Percentiles rank a stretch among this genome's conserved stretches.
phyloP scores from a whole-genome alignment of 2,797 vertebrate species.

The Lutjanus campechanus region DNA sequence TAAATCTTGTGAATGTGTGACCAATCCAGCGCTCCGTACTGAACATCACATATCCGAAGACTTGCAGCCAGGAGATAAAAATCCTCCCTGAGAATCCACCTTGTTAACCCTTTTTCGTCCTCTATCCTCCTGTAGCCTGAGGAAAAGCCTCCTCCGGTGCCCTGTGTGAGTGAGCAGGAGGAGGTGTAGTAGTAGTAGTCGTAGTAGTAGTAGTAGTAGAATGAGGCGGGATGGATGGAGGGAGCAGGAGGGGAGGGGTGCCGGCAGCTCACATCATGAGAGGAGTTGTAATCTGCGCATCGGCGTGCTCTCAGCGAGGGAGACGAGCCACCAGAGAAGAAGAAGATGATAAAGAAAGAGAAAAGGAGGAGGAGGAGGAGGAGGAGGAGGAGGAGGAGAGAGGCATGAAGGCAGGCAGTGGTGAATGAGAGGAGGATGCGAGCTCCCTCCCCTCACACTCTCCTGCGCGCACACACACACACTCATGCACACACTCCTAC shows the following conservation, averaged over 20 bases:
- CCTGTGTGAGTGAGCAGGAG: conserved; percentile 25
- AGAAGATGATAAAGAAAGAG: conserved; percentile 47
- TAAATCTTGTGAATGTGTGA: conserved; percentile 9
- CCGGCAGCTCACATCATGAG: conserved; percentile 63
- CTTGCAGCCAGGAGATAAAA: conserved; percentile 22
- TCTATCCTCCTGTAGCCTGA: conserved; percentile 38
- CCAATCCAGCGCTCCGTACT: conserved; percentile 17
- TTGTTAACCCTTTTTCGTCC: conserved; percentile 59
- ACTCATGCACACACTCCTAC: conserved; percentile 53
- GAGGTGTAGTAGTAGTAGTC: conserved; percentile 20
- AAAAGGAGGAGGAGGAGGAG: conserved; percentile 58
- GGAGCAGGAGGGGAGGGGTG: conserved; percentile 41
- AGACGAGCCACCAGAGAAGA: conserved; percentile 62
- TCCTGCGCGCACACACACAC: conserved; percentile 8
- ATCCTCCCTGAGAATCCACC: conserved; percentile 59
- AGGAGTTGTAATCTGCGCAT: conserved; percentile 62
- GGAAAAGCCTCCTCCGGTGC: conserved; percentile 47
- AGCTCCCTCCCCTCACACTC: conserved; percentile 59
- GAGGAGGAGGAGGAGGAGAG: conserved; percentile 69
- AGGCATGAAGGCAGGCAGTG: conserved; percentile 67
- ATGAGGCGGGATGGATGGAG: conserved; percentile 43
- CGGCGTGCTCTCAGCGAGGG: conserved; percentile 38
- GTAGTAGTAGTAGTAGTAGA: conserved; percentile 35
- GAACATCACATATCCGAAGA: conserved; percentile 52
- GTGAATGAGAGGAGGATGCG: conserved; percentile 75